These are phyloP conservation scores for Andrena praecox DNA, from an alignment of 2,888 invertebrate genomes.

Conservation along the genomic window DNA sequence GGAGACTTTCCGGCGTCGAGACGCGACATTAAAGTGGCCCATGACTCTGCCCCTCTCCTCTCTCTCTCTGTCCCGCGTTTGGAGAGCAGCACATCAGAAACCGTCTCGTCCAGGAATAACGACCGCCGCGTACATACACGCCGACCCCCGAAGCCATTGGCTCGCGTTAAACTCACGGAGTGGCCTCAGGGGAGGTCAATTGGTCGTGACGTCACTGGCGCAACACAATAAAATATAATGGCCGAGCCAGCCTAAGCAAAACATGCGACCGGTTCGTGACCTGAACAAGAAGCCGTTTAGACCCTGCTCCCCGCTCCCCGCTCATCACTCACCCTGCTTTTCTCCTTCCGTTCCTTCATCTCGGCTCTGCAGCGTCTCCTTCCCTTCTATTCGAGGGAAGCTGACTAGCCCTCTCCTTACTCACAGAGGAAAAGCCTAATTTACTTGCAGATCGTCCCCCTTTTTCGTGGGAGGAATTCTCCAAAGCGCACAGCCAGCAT, in stretches of 20 bases:
- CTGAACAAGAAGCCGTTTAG: constrained; percentile 56
- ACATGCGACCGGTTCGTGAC: constrained; percentile 72
- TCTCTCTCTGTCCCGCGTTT: constrained; percentile 14
- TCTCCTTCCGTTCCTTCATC: constrained; percentile 21
- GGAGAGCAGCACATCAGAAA: constrained; percentile 36
- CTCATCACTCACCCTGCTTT: background rate
- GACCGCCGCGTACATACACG: constrained; percentile 59
- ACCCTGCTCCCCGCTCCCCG: constrained; percentile 10
- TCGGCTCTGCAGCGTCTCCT: constrained; percentile 5
- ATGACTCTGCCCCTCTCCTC: constrained; percentile 17
- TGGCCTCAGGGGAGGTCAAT: constrained; percentile 74
- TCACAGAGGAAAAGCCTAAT: constrained; percentile 1
- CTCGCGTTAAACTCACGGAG: constrained; percentile 69
- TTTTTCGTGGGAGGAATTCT: background rate
- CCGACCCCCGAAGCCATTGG: constrained; percentile 68
- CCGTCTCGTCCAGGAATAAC: constrained; percentile 73
- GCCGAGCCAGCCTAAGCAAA: constrained; percentile 64
- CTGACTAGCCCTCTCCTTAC: background rate
- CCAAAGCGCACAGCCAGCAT: background rate
- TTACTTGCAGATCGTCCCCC: background rate
- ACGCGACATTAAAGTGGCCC: constrained; percentile 59
- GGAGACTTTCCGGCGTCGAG: constrained; percentile 70
- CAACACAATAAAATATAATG: constrained; percentile 74
- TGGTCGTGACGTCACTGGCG: constrained; percentile 76
- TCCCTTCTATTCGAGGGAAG: constrained; percentile 16